Percentiles rank a stretch among this genome's conserved stretches.
phyloP scores from a whole-genome alignment of 2,797 vertebrate species.

The Cyprinodon diabolis region DNA sequence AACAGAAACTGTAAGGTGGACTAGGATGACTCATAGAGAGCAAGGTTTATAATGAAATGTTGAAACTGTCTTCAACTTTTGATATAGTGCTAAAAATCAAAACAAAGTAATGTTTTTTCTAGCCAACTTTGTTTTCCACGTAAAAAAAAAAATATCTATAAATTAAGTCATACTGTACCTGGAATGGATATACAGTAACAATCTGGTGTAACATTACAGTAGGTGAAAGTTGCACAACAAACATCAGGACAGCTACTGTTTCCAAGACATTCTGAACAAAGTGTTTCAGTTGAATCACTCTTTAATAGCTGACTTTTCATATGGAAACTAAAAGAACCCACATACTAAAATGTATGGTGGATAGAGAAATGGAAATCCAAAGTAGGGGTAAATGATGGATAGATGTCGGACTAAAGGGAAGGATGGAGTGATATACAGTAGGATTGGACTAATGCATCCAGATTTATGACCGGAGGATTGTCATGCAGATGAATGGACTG shows the following conservation, averaged over 20 bases:
- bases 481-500: not conserved
- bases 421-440: no score
- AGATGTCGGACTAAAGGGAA: not conserved
- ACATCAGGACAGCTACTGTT: not conserved
- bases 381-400: not conserved
- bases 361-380: not conserved
- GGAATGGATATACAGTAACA: not conserved
- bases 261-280: not conserved
- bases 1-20: slow-evolving; percentile 26
- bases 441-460: no score
- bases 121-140: not conserved
- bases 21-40: slow-evolving; percentile 13
- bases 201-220: not conserved
- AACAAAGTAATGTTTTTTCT: not conserved
- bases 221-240: not conserved
- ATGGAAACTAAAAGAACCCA: not conserved
- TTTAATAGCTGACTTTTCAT: not conserved
- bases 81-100: not conserved
- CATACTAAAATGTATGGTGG: not conserved
- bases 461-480: no score
- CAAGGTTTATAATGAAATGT: slow-evolving; percentile 14
- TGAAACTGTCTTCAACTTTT: not conserved
- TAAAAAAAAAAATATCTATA: not conserved
- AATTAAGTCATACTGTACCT: not conserved
- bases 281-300: not conserved